A percentile compares a stretch with the other conserved stretches of the same genome.
phyloP scores from a whole-genome alignment of 92 coral and sea anemone species.

The Scolanthus callimorphus region DNA sequence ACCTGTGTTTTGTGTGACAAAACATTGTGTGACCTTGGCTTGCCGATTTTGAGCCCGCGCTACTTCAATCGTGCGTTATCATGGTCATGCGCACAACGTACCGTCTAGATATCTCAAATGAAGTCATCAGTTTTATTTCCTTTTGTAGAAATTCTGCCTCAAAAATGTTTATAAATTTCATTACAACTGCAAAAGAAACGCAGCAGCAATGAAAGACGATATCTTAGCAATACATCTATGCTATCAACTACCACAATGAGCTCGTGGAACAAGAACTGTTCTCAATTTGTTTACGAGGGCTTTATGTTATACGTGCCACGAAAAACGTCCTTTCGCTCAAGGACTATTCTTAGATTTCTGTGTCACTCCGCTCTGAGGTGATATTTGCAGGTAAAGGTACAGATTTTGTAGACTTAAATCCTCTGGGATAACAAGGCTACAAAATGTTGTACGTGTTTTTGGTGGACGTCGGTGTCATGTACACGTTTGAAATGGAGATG shows the following conservation, averaged over 20 bases:
- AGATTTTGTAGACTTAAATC: neutral
- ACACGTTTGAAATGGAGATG: slow-evolving; percentile 93
- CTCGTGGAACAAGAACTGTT: neutral
- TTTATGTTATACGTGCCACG: neutral
- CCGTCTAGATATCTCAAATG: neutral
- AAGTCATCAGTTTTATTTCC: slow-evolving; percentile 34
- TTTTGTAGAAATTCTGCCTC: neutral
- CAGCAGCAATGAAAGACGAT: slow-evolving; percentile 9
- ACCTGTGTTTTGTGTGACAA: too few relatives aligned
- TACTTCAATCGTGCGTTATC: neutral
- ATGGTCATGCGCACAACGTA: slow-evolving; percentile 15
- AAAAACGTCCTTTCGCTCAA: neutral
- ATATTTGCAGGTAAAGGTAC: neutral
- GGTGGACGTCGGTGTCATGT: slow-evolving; percentile 89
- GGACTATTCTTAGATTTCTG: neutral
- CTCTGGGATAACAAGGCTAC: slow-evolving; percentile 1
- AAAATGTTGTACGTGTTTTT: slow-evolving; percentile 92
- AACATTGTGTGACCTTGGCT: too few relatives aligned
- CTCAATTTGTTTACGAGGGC: neutral
- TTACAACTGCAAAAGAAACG: neutral
- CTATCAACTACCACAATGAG: slow-evolving; percentile 8
- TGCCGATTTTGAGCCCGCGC: too few relatives aligned
- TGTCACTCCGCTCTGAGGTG: neutral
- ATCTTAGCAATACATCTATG: neutral
- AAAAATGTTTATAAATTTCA: slow-evolving; percentile 5